A percentile compares a stretch with the other conserved stretches of the same genome.
Conservation (phyloP, 2,888 invertebrate genomes). For the Rutpela maculata region DNA sequence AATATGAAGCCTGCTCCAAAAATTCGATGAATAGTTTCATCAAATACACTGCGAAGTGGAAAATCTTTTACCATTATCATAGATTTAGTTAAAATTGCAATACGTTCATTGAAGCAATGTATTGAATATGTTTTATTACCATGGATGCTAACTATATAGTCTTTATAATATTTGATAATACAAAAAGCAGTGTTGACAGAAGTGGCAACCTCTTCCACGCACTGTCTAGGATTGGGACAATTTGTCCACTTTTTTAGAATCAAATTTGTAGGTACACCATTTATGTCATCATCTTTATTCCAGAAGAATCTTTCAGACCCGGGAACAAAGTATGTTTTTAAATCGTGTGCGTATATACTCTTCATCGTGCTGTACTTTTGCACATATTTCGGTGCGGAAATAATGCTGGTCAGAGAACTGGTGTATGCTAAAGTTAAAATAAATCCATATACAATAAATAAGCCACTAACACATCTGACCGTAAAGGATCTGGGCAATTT, state of each 20-base stretch:
- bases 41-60: background rate
- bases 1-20: slow-evolving; percentile 5
- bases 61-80: slow-evolving; percentile 20
- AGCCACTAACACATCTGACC: slow-evolving; percentile 36
- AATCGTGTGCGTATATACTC: slow-evolving; percentile 42
- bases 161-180: background rate
- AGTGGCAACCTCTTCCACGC: background rate
- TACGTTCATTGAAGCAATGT: background rate
- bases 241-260: background rate
- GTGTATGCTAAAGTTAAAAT: slow-evolving; percentile 25
- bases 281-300: background rate
- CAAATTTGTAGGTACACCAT: background rate
- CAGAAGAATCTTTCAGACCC: background rate
- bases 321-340: slow-evolving; percentile 37
- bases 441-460: slow-evolving; percentile 35
- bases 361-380: slow-evolving; percentile 40
- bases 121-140: background rate
- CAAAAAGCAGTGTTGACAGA: background rate
- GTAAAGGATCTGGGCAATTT: slow-evolving; percentile 10
- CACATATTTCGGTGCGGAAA: slow-evolving; percentile 34
- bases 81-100: background rate
- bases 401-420: slow-evolving; percentile 43
- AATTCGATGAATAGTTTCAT: background rate
- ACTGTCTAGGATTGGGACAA: background rate
- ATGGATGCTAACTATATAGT: slow-evolving; percentile 3